These are phyloP conservation scores for Leptinotarsa rubiginosa DNA, from an alignment of 2,888 invertebrate genomes.

Conservation along the genomic window DNA sequence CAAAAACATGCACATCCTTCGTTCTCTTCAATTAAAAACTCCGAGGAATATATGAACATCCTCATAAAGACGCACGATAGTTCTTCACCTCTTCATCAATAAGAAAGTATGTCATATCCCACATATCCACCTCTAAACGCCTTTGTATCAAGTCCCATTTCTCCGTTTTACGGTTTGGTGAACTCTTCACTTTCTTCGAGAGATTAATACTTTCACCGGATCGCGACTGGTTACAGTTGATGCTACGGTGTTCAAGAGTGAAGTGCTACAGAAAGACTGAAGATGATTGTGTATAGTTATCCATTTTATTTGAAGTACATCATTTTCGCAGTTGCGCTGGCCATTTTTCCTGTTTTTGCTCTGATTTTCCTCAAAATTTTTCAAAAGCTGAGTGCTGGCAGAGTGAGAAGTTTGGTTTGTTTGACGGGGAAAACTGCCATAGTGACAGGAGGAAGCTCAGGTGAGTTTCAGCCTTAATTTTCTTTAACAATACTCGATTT, in stretches of 20 bases:
- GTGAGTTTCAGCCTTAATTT: constrained; percentile 44
- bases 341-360: constrained; percentile 53
- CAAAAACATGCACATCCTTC: neutral
- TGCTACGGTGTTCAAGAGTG: constrained; percentile 29
- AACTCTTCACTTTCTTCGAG: constrained; percentile 39
- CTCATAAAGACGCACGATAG: neutral
- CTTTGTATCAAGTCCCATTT: constrained; percentile 54
- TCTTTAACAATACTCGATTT: too few species aligned
- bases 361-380: constrained; percentile 56
- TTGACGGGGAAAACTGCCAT: constrained; percentile 59
- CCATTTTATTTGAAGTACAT: constrained; percentile 54
- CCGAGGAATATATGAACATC: neutral
- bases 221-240: constrained; percentile 32
- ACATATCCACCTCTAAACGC: neutral
- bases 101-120: constrained; percentile 20
- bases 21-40: neutral
- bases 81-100: neutral
- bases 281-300: constrained; percentile 53
- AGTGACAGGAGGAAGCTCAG: constrained; percentile 59
- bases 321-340: constrained; percentile 51
- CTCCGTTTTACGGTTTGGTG: constrained; percentile 32
- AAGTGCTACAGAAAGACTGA: constrained; percentile 23
- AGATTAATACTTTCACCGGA: constrained; percentile 41
- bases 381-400: constrained; percentile 56
- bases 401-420: constrained; percentile 58